phyloP scores from a whole-genome alignment of 2,888 invertebrate genomes.

The Drosophila macrospina region DNA sequence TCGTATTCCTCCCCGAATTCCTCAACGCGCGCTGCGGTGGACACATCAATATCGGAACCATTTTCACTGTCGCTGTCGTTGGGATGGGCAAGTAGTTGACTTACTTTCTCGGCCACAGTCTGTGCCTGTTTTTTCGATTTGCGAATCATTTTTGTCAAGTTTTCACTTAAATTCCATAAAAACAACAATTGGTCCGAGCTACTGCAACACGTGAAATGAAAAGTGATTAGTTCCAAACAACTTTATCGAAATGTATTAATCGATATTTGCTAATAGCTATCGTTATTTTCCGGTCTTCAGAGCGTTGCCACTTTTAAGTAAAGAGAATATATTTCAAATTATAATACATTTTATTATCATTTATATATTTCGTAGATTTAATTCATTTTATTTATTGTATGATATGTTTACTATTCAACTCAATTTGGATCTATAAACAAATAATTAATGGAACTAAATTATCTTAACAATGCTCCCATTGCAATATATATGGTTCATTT shows the following conservation, averaged over 20 bases:
- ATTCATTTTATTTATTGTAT: no score
- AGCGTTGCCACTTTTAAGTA: slow-evolving; percentile 10
- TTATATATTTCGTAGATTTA: no score
- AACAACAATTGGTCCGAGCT: slow-evolving; percentile 16
- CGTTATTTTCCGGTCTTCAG: not conserved
- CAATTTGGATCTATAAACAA: no score
- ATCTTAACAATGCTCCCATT: no score
- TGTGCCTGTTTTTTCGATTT: slow-evolving; percentile 63
- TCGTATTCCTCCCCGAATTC: slow-evolving; percentile 81
- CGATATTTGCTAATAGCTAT: not conserved
- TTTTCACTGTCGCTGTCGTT: slow-evolving; percentile 87
- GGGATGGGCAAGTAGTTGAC: slow-evolving; percentile 88
- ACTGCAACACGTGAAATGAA: slow-evolving; percentile 51
- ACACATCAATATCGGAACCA: slow-evolving; percentile 86
- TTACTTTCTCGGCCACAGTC: slow-evolving; percentile 88
- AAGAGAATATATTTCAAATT: no score
- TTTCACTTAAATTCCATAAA: slow-evolving; percentile 46
- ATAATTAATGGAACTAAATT: no score
- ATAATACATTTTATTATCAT: not conserved
- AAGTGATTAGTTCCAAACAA: slow-evolving; percentile 8
- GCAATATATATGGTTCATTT: no score
- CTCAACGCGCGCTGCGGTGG: slow-evolving; percentile 87
- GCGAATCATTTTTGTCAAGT: slow-evolving; percentile 50
- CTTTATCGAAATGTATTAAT: slow-evolving; percentile 9
- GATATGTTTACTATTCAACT: no score